These are phyloP conservation scores for Sinocyclocheilus grahami DNA, from an alignment of 2,113 vertebrate genomes.

Conservation along the genomic window DNA sequence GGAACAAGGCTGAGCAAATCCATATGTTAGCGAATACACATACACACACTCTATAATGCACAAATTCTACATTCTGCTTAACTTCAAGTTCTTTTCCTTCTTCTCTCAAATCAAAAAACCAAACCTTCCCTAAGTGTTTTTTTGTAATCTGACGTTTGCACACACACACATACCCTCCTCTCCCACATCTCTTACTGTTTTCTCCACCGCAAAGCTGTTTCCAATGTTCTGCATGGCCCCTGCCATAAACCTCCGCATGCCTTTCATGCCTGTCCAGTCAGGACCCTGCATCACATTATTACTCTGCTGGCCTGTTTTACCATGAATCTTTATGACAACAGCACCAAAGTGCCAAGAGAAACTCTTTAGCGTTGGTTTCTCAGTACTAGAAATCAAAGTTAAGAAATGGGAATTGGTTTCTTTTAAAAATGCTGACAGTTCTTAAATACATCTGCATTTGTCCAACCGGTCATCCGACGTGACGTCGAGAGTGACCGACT, in stretches of 20 bases:
- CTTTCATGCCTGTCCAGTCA: constrained; percentile 29
- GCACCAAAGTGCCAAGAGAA: constrained; percentile 13
- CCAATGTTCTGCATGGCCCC: constrained; percentile 57
- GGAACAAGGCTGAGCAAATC: neutral
- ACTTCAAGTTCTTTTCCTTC: neutral
- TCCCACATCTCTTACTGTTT: constrained; percentile 28
- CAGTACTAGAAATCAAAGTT: neutral
- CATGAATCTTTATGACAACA: neutral
- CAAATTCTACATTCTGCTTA: neutral
- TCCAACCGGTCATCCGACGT: no score
- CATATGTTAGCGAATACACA: neutral
- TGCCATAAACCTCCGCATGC: constrained; percentile 54
- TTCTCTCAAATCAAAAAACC: neutral
- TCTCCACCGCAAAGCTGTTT: constrained; percentile 57
- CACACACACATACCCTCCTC: neutral
- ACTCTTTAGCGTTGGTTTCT: neutral
- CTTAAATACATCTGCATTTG: neutral
- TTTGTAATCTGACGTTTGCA: neutral
- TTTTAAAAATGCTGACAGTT: neutral
- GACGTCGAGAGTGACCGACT: no score
- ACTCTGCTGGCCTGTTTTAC: neutral
- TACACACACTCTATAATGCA: neutral
- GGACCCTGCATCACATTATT: constrained; percentile 6
- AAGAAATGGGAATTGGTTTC: neutral
- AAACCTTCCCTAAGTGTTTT: neutral